Evolutionary conservation across 1,140 invertebrate species (phyloP).

Genomic region (Probaryconus sp.): DNA sequence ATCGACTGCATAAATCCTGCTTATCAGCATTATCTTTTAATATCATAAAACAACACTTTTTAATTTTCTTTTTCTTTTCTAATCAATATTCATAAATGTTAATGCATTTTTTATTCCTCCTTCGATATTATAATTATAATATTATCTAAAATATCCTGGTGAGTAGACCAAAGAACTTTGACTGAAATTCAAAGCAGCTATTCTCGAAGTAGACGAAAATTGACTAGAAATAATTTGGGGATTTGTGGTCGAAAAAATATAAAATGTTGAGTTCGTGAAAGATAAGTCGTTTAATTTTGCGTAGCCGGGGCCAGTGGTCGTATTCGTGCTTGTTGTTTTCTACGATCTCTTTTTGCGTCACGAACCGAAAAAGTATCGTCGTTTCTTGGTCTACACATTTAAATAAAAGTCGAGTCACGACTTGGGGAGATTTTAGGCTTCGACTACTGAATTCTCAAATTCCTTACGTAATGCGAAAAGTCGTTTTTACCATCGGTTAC

Average conservation of each 20-base stretch:
- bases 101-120: too few relatives aligned
- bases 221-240: too few relatives aligned
- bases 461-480: slow-evolving; percentile 54
- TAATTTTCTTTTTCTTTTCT: too few relatives aligned
- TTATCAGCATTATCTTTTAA: too few relatives aligned
- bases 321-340: slow-evolving; percentile 23
- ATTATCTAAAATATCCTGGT: too few relatives aligned
- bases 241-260: background rate
- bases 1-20: too few relatives aligned
- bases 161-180: too few relatives aligned
- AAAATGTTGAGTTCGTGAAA: slow-evolving; percentile 4
- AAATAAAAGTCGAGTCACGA: slow-evolving; percentile 59
- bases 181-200: too few relatives aligned
- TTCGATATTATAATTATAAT: too few relatives aligned
- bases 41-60: too few relatives aligned
- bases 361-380: slow-evolving; percentile 39
- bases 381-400: slow-evolving; percentile 36
- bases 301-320: slow-evolving; percentile 3
- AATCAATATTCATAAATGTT: too few relatives aligned
- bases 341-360: slow-evolving; percentile 15
- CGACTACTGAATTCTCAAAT: slow-evolving; percentile 48
- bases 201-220: background rate
- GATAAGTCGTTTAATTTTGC: slow-evolving; percentile 19
- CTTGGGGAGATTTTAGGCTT: slow-evolving; percentile 53
- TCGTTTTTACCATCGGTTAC: slow-evolving; percentile 59